Base-by-base conservation (phyloP, 2,888 invertebrate genomes). In the Xylota sylvarum region DNA sequence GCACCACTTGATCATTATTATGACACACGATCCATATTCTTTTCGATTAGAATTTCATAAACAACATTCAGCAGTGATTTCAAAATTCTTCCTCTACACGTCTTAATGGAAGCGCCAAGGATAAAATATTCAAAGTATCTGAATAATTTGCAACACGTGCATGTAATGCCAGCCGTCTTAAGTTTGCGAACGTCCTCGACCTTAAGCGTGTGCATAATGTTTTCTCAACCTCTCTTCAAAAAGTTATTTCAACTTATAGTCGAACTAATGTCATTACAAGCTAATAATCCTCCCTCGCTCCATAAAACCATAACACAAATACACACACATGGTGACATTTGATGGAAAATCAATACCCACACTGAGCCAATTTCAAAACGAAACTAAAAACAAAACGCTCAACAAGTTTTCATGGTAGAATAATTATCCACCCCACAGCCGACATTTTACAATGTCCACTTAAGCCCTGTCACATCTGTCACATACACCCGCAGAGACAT, bases 331-430 rank as follows among this genome's bases (percentile, higher is more conserved):
- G 27, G 1, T 23, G 7, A 32, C 55, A 32, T 17, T 37, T 40
- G n/a, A 40, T 9, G 23, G 19, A 46, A 64, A 64, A 46, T 64
- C 64, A 48, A 46, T 64, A 46, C 12, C 5, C 17, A 12, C 12
- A 46, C 32, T 48, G 17, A 65, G 48, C 35, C 48, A 48, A 48
- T 65, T 32, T 65, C 10, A 17, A 19, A 19, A 17, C 40, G 35
- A 2, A 12, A 62, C 35, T 23, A 60, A 48, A 72, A 48, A 37
- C 48, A 60, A 60, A 72, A 37, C 10, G 37, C 60, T 72, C 72
- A 48, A 72, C 73, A 62, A 62, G 73, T 73, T 17, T 60, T 56
- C 30, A 2, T 14, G 37, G 19, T 6, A 52, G 35, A 40, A 14
- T 40, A 43, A 55, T 9, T 56, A 32, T 6, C 12, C 55, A 37